Percentiles rank a stretch among this genome's conserved stretches.
Conservation (phyloP, 2,797 vertebrate species). For the Premnoplex brunnescens region DNA sequence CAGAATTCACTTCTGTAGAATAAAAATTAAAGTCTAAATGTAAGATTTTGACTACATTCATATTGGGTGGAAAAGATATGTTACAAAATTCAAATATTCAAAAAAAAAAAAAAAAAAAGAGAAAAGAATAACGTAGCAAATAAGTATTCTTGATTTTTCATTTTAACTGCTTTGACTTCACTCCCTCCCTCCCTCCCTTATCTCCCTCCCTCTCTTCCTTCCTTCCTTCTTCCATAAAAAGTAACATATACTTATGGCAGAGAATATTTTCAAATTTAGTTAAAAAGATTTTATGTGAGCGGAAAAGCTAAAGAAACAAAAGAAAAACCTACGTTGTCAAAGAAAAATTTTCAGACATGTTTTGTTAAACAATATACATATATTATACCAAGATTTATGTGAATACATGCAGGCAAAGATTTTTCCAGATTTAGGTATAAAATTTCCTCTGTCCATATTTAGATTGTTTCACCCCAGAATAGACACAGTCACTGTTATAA, state of each 20-base stretch:
- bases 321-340: background rate
- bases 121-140: fast-evolving
- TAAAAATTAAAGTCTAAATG: background rate
- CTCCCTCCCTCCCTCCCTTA: background rate
- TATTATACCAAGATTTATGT: background rate
- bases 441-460: background rate
- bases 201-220: background rate
- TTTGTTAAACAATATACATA: fast-evolving
- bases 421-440: background rate
- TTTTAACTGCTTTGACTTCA: background rate
- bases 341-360: background rate
- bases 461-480: background rate
- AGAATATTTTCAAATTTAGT: background rate
- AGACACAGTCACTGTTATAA: background rate
- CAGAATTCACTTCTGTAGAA: background rate
- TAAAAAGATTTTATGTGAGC: background rate
- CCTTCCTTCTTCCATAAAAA: background rate
- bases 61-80: fast-evolving
- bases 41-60: background rate
- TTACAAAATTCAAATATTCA: background rate
- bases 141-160: background rate
- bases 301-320: background rate
- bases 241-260: background rate
- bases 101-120: fast-evolving
- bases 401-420: fast-evolving